Base-by-base conservation (phyloP, 2,888 invertebrate genomes). In the Cosmorhoe ocellata region DNA sequence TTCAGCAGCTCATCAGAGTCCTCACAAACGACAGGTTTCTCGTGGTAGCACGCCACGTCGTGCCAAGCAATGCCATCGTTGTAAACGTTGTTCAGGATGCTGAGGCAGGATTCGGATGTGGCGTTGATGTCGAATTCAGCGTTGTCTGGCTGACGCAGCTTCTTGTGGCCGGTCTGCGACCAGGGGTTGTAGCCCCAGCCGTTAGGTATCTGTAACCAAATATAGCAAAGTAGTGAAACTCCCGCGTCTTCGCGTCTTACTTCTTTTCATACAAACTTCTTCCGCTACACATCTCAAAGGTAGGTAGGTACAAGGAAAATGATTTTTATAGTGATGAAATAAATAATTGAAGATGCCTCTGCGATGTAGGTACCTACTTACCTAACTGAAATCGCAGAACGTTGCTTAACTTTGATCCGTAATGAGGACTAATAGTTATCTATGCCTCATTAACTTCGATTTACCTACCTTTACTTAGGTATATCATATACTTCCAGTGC, bases 11-110 rank as follows among this genome's bases (percentile, higher is more conserved):
- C 97, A 43, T 97, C 96, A 56, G 95, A 95, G 84, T 97, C 97
- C 79, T 97, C 97, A 81, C 97, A 97, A 64, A 97, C 93, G 78
- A 97, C 93, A 1, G 97, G 97, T 78, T 97, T 97, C 85, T 97
- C 96, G 85, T 97, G 97, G 84, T 97, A 97, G 84, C 97, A 97
- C 60, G 97, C 97, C 44, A 97, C 97, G 82, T 97, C 97, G 86
- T 97, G 97, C 97, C 97, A 97, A 62, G 96, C 96, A 78, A 97
- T 96, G 61, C 97, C 97, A 76, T 97, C 97, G 74, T 95, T 96
- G 92, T 97, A 97, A 5, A 97, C 97, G 83, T 97, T 97, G 91
- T 97, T 97, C 59, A 97, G 91, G 58, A 97, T 92, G 48, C 96
- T 95, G 71, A 97, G 82, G 71, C 97, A 97, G 28, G 97, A 96